Evolutionary conservation across 2,888 invertebrate species (phyloP).

Genomic region (Laothoe populi): DNA sequence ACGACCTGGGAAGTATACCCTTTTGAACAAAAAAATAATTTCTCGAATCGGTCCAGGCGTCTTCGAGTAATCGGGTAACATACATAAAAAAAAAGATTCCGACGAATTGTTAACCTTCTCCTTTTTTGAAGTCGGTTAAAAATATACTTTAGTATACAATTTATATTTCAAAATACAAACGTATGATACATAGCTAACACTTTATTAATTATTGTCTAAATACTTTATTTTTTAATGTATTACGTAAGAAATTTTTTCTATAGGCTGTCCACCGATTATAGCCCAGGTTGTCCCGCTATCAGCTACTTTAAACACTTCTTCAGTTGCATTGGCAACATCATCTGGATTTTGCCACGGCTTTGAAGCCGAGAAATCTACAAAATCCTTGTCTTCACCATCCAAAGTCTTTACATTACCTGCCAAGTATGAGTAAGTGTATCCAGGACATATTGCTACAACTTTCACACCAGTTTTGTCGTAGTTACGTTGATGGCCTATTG

Average conservation of each 20-base stretch:
- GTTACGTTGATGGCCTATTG: slow-evolving; percentile 63
- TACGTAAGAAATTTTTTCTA: slow-evolving; percentile 16
- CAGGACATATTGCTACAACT: slow-evolving; percentile 46
- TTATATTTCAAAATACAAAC: too few species aligned
- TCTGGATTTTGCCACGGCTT: slow-evolving; percentile 57
- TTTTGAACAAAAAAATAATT: too few species aligned
- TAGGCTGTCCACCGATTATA: slow-evolving; percentile 68
- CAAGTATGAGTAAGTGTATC: slow-evolving; percentile 73
- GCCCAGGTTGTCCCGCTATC: slow-evolving; percentile 83
- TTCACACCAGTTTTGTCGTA: slow-evolving; percentile 64
- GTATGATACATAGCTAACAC: too few species aligned
- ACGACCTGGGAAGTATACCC: too few species aligned
- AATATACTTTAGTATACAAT: too few species aligned
- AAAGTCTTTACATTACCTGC: slow-evolving; percentile 38
- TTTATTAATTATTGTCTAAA: too few species aligned
- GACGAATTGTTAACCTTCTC: too few species aligned
- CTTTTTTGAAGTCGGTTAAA: too few species aligned
- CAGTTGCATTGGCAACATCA: slow-evolving; percentile 56
- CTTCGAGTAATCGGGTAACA: too few species aligned
- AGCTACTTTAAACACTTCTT: slow-evolving; percentile 62
- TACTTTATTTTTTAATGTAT: too few species aligned
- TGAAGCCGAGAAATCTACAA: slow-evolving; percentile 36
- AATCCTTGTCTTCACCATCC: slow-evolving; percentile 39
- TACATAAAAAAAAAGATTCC: too few species aligned
- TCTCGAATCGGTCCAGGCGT: too few species aligned